Evolutionary conservation across 2,113 vertebrate genomes (phyloP).

Genomic region (Pseudorhombus dupliciocellatus): DNA sequence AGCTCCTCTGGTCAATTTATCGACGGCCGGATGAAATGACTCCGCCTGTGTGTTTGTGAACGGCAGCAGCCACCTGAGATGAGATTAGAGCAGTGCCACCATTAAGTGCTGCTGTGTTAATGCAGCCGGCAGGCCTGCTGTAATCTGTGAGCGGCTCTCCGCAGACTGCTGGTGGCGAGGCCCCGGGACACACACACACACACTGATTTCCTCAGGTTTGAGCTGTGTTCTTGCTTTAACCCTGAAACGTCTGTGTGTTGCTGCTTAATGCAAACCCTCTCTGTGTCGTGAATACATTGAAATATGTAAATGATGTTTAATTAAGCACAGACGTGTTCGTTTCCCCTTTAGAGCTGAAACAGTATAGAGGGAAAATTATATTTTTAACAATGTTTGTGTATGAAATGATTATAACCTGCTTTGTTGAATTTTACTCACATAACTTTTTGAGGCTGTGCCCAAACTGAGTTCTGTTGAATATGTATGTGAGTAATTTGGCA

Average conservation of each 20-base stretch:
- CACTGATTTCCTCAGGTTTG: slow-evolving; percentile 54
- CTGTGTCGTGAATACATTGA: neutral
- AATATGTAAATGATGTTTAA: neutral
- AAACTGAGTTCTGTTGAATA: too few species aligned
- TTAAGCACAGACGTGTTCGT: neutral
- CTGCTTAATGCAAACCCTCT: neutral
- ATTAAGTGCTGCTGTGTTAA: slow-evolving; percentile 75
- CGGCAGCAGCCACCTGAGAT: slow-evolving; percentile 75
- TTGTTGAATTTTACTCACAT: too few species aligned
- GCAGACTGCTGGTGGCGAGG: slow-evolving; percentile 66
- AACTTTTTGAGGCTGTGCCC: too few species aligned
- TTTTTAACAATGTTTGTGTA: too few species aligned
- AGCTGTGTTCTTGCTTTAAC: slow-evolving; percentile 27
- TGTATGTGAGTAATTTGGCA: too few species aligned
- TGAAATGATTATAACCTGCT: too few species aligned
- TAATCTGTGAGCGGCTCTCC: slow-evolving; percentile 76
- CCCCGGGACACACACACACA: slow-evolving; percentile 47
- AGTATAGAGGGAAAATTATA: neutral
- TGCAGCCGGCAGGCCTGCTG: slow-evolving; percentile 61
- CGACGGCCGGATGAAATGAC: slow-evolving; percentile 11
- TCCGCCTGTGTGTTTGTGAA: slow-evolving; percentile 19
- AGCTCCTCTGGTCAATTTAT: slow-evolving; percentile 17
- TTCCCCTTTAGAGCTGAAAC: neutral
- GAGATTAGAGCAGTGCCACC: slow-evolving; percentile 70
- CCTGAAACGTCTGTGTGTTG: slow-evolving; percentile 9